These are phyloP conservation scores for Nothocercus nigrocapillus DNA, from an alignment of 2,113 vertebrate species.

Conservation along the genomic window DNA sequence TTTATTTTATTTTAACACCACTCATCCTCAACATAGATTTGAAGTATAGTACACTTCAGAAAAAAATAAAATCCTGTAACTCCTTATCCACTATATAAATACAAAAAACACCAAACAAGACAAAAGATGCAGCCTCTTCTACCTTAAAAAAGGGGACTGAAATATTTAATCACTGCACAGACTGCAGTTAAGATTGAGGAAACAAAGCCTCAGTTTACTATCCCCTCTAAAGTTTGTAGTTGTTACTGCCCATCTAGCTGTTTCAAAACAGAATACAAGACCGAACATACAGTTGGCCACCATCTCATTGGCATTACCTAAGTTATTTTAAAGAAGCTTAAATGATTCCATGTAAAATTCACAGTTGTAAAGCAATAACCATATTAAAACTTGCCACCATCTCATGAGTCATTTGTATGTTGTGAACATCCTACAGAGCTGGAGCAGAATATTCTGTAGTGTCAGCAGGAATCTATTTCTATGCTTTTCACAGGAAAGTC, in stretches of 20 bases:
- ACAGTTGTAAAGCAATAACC: background rate
- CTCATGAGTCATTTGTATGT: background rate
- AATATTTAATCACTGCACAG: background rate
- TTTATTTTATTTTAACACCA: background rate
- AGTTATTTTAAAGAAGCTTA: background rate
- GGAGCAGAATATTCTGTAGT: background rate
- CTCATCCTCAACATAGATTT: background rate
- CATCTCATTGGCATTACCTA: background rate
- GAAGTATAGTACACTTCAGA: background rate
- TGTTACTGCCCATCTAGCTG: background rate
- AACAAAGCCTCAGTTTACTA: background rate
- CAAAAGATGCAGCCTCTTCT: background rate
- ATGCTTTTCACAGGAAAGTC: background rate
- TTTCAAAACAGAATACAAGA: background rate
- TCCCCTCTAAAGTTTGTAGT: background rate
- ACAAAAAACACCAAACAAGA: rapidly evolving
- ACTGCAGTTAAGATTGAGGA: background rate
- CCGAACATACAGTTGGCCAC: background rate
- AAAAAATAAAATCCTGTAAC: background rate
- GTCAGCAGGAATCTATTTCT: background rate
- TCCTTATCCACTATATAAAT: background rate
- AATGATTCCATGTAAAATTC: background rate
- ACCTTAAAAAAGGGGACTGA: background rate
- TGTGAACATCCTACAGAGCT: background rate
- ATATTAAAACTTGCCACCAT: background rate